phyloP scores from a whole-genome alignment of 2,888 invertebrate species.

The Yponomeuta evonymella region DNA sequence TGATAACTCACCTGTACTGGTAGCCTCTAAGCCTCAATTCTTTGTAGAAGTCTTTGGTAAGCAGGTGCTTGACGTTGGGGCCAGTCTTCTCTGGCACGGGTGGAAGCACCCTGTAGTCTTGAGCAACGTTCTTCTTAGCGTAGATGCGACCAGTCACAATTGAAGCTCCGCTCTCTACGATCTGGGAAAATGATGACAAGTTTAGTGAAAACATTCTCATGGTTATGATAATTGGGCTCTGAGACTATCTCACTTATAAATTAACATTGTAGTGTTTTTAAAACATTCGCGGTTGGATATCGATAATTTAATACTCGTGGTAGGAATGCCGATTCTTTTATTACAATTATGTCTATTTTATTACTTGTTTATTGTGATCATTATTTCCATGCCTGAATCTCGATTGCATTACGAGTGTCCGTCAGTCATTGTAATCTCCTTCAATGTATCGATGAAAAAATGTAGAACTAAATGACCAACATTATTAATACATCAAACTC shows the following conservation, averaged over 20 bases:
- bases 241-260: too few relatives aligned
- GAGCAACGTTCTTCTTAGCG: constrained; percentile 73
- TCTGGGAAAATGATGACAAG: constrained; percentile 40
- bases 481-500: constrained; percentile 10
- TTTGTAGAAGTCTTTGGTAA: constrained; percentile 81
- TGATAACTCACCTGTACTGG: constrained; percentile 67
- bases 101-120: constrained; percentile 68
- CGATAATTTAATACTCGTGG: too few relatives aligned
- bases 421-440: too few relatives aligned
- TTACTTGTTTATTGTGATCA: too few relatives aligned
- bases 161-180: constrained; percentile 81
- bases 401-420: too few relatives aligned
- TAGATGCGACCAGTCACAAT: constrained; percentile 83
- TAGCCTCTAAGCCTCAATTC: constrained; percentile 83
- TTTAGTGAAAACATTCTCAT: background rate
- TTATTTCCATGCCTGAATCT: too few relatives aligned
- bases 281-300: too few relatives aligned
- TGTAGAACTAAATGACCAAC: background rate
- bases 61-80: constrained; percentile 67
- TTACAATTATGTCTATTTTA: too few relatives aligned
- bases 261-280: too few relatives aligned
- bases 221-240: too few relatives aligned
- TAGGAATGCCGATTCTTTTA: too few relatives aligned
- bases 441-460: too few relatives aligned
- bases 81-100: constrained; percentile 50